Evolutionary conservation across 2,888 invertebrate genomes (phyloP).

Genomic region (Uropetala carovei): DNA sequence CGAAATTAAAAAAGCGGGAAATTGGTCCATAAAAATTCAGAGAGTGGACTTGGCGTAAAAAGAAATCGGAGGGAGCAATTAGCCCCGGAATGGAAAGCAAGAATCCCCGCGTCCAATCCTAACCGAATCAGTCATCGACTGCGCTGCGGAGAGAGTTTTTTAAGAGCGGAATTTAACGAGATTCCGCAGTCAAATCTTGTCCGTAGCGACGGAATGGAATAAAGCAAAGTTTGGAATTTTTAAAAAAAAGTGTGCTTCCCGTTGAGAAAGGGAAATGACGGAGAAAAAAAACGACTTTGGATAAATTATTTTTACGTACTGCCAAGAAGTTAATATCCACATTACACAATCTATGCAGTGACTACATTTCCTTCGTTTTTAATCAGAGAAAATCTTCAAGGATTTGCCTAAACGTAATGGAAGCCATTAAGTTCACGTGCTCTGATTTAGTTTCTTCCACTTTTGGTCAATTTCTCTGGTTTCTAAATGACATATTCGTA

Average conservation of each 20-base stretch:
- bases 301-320: no score
- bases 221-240: background rate
- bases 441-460: no score
- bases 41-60: background rate
- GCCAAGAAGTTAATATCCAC: no score
- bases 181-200: constrained; percentile 58
- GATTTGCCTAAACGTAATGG: no score
- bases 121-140: constrained; percentile 29
- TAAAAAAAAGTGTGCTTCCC: no score
- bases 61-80: constrained; percentile 34
- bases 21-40: constrained; percentile 44
- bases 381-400: no score
- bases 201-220: background rate
- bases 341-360: no score
- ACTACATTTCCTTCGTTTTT: no score
- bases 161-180: constrained; percentile 31
- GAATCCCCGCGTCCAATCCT: background rate
- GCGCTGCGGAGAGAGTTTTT: background rate
- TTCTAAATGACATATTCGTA: no score
- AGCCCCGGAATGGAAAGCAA: constrained; percentile 26
- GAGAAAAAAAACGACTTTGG: no score
- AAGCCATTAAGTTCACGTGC: no score
- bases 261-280: background rate
- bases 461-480: no score
- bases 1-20: background rate